Evolutionary conservation across 1,140 invertebrate genomes (phyloP).

Genomic region (Apis cerana): DNA sequence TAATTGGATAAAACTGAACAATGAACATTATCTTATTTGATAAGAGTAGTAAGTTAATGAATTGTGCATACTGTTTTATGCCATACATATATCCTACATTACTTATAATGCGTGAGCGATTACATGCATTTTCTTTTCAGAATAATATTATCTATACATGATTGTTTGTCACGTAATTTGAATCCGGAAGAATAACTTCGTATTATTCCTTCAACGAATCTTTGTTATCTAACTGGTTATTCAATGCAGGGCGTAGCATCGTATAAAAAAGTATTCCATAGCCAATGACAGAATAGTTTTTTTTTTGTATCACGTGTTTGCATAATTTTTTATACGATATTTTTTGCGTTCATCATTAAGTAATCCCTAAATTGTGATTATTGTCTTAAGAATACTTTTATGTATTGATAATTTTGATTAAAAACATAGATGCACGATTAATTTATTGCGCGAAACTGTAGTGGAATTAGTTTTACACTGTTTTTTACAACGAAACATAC

Average conservation of each 20-base stretch:
- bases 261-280: slow-evolving; percentile 21
- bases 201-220: background rate
- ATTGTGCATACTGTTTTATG: background rate
- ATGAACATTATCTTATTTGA: slow-evolving; percentile 20
- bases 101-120: background rate
- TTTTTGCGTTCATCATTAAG: background rate
- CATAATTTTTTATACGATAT: slow-evolving; percentile 15
- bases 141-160: background rate
- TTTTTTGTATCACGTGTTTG: slow-evolving; percentile 36
- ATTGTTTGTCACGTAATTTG: background rate
- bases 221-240: slow-evolving; percentile 20
- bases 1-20: background rate
- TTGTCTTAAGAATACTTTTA: background rate
- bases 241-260: background rate
- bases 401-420: background rate
- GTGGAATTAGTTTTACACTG: background rate
- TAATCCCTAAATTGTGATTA: background rate
- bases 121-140: background rate
- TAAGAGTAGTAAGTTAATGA: background rate
- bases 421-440: background rate
- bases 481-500: background rate
- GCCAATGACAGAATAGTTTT: slow-evolving; percentile 22
- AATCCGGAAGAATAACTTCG: background rate
- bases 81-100: background rate
- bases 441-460: background rate